A percentile compares a stretch with the other conserved stretches of the same genome.
Conservation (phyloP, 2,113 vertebrate species). For the Chaetodon auriga region DNA sequence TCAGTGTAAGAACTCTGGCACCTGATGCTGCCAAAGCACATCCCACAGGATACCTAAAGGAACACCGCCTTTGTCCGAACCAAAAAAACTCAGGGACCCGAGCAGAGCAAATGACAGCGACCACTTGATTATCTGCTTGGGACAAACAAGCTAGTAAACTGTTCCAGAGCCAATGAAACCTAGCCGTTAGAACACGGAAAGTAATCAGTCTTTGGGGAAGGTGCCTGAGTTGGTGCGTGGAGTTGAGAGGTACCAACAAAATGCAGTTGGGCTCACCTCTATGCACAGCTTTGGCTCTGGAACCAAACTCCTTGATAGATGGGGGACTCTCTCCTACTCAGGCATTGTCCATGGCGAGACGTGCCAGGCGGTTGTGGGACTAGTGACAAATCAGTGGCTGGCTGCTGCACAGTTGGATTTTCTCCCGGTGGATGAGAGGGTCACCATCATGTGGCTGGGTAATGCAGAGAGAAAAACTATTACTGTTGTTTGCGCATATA, state of each 20-base stretch:
- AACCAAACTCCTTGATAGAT: constrained; percentile 41
- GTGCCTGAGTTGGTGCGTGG: constrained; percentile 22
- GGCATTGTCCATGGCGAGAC: constrained; percentile 40
- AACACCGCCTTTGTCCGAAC: neutral
- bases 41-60: neutral
- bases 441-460: constrained; percentile 38
- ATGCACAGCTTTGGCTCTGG: constrained; percentile 41
- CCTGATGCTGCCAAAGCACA: neutral
- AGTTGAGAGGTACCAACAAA: constrained; percentile 45
- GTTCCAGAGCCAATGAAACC: constrained; percentile 42
- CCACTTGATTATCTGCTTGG: neutral
- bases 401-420: constrained; percentile 47
- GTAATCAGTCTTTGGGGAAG: constrained; percentile 4
- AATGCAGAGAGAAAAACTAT: constrained; percentile 48
- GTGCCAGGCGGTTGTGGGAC: constrained; percentile 42
- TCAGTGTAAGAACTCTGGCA: neutral
- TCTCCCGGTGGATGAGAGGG: constrained; percentile 45
- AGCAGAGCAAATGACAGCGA: neutral
- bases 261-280: constrained; percentile 50
- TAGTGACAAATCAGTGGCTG: constrained; percentile 59
- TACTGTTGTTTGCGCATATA: constrained; percentile 27
- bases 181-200: neutral
- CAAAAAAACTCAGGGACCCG: neutral
- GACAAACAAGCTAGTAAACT: neutral
- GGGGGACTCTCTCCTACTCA: constrained; percentile 38